These are phyloP conservation scores for Leptobrachium leishanense DNA, from an alignment of 2,113 vertebrate species.

Conservation along the genomic window DNA sequence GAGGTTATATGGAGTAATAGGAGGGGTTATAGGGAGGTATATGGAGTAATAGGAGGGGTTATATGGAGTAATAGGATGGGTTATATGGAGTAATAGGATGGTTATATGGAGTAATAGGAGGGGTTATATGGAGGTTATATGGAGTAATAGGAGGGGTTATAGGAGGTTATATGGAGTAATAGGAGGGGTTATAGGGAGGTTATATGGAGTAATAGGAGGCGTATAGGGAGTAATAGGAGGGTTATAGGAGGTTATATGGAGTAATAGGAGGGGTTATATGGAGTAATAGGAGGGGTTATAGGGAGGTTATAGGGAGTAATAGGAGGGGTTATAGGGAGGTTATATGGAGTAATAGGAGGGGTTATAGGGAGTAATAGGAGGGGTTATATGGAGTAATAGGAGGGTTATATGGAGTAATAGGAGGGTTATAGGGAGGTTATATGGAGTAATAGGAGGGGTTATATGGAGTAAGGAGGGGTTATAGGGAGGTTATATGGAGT, in stretches of 20 bases:
- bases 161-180: neutral
- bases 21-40: no score
- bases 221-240: neutral
- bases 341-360: neutral
- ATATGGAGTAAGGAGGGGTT: neutral
- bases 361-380: neutral
- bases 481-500: neutral
- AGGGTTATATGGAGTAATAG: neutral
- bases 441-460: no score
- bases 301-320: no score
- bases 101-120: neutral
- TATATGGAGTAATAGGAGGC: neutral
- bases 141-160: no score
- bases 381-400: no score
- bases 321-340: neutral
- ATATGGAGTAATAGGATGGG: neutral
- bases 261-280: neutral
- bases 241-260: neutral
- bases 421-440: neutral
- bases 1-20: no score
- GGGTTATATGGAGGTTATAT: no score
- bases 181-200: neutral
- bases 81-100: neutral
- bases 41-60: no score
- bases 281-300: neutral